Percentiles rank a stretch among this genome's conserved stretches.
Evolutionary conservation across 2,113 vertebrate species (phyloP).

Genomic region (Microcebus griseorufus): DNA sequence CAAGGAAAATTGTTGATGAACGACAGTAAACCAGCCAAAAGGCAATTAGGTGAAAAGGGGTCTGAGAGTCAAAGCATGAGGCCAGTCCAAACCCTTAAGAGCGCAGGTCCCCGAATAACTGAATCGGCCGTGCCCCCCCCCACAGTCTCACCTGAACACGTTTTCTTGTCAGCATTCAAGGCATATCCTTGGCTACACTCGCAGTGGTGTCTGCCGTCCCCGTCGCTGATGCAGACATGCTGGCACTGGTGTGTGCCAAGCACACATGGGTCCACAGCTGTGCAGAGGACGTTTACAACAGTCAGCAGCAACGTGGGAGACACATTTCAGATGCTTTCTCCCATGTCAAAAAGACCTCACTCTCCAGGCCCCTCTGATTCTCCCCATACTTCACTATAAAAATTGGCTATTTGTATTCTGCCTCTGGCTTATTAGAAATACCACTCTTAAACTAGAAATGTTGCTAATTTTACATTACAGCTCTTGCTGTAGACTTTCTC

Average conservation of each 20-base stretch:
- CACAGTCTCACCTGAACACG: constrained; percentile 88
- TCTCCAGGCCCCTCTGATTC: not conserved
- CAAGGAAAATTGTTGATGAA: not conserved
- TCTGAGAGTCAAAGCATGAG: accelerated
- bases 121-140: accelerated
- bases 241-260: constrained; percentile 90
- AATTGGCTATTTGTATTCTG: not conserved
- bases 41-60: not conserved
- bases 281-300: not conserved
- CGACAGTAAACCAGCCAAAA: not conserved
- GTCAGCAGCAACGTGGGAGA: not conserved
- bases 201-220: constrained; percentile 86
- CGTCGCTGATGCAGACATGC: constrained; percentile 89
- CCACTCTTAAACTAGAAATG: not conserved
- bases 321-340: not conserved
- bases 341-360: not conserved
- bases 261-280: constrained; percentile 88
- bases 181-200: constrained; percentile 89
- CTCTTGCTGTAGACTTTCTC: not conserved
- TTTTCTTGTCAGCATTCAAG: constrained; percentile 90
- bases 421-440: not conserved
- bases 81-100: accelerated
- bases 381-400: not conserved
- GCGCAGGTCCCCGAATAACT: not conserved
- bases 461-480: not conserved